phyloP scores from a whole-genome alignment of 92 coral and sea anemone genomes.

The Meandrina meandrites region DNA sequence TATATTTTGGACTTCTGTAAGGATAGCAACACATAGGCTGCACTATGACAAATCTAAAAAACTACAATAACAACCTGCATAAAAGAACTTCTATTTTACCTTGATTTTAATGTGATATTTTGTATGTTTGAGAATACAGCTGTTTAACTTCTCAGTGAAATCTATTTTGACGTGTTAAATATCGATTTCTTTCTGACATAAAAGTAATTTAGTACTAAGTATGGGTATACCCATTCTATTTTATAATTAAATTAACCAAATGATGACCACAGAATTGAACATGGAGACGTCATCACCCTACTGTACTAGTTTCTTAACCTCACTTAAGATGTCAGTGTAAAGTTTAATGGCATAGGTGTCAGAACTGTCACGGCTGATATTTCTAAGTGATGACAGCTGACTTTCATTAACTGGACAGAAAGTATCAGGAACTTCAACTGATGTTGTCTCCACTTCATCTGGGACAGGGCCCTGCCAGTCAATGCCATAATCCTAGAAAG shows the following conservation, averaged over 20 bases:
- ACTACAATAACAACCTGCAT: no score
- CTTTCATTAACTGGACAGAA: slow-evolving; percentile 44
- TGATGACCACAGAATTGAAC: slow-evolving; percentile 7
- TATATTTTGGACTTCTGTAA: slow-evolving; percentile 41
- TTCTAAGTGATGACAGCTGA: slow-evolving; percentile 36
- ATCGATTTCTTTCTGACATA: neutral
- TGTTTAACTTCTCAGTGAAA: slow-evolving; percentile 17
- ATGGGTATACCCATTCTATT: neutral
- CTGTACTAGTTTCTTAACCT: slow-evolving; percentile 19
- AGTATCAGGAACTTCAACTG: slow-evolving; percentile 48
- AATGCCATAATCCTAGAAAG: slow-evolving; percentile 42
- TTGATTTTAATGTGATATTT: neutral
- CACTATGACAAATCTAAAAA: no score
- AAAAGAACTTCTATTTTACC: slow-evolving; percentile 2
- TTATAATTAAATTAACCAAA: slow-evolving; percentile 16
- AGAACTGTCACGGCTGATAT: slow-evolving; percentile 43
- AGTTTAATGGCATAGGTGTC: slow-evolving; percentile 43
- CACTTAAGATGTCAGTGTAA: slow-evolving; percentile 27
- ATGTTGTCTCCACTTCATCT: slow-evolving; percentile 17
- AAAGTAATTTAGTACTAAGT: neutral
- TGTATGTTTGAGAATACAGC: slow-evolving; percentile 1
- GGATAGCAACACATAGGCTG: no score
- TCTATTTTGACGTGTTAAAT: slow-evolving; percentile 23
- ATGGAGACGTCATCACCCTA: slow-evolving; percentile 16
- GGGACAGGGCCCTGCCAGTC: slow-evolving; percentile 60